phyloP scores from a whole-genome alignment of 37 sponge, comb jelly and placozoan species.

The Axinella damicornis region DNA sequence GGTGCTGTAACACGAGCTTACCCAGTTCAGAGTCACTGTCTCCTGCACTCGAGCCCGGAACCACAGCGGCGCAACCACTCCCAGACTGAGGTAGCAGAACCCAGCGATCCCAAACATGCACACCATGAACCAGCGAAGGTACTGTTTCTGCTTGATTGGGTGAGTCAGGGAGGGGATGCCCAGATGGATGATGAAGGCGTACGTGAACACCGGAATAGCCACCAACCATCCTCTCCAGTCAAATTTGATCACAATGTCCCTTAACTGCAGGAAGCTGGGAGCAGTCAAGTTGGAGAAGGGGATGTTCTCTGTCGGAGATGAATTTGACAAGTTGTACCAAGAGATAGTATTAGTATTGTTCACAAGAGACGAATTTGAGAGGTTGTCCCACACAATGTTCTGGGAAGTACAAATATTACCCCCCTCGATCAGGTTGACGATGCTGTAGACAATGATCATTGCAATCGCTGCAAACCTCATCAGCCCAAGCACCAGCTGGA shows the following conservation, averaged over 20 bases:
- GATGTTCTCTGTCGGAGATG: too few species aligned
- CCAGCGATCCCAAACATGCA: slow-evolving; percentile 51
- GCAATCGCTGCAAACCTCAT: slow-evolving; percentile 77
- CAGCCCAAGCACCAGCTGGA: slow-evolving; percentile 80
- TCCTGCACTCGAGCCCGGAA: slow-evolving; percentile 68
- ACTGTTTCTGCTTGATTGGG: slow-evolving; percentile 71
- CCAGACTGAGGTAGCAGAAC: slow-evolving; percentile 75
- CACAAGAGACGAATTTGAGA: background rate
- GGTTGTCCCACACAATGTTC: background rate
- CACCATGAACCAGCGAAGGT: slow-evolving; percentile 48
- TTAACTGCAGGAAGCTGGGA: too few species aligned
- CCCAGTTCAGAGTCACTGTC: slow-evolving; percentile 86
- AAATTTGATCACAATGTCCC: slow-evolving; percentile 57
- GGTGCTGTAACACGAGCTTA: too few species aligned
- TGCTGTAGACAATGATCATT: slow-evolving; percentile 68
- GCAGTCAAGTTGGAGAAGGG: too few species aligned
- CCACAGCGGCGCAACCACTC: slow-evolving; percentile 78
- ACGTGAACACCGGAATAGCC: slow-evolving; percentile 78
- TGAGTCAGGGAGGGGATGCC: slow-evolving; percentile 86
- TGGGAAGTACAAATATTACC: slow-evolving; percentile 2
- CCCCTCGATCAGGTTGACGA: slow-evolving; percentile 38
- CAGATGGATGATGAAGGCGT: slow-evolving; percentile 82
- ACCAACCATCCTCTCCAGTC: slow-evolving; percentile 68
- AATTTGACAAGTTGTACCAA: background rate
- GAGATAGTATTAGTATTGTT: too few species aligned